A percentile compares a stretch with the other conserved stretches of the same genome.
phyloP scores from a whole-genome alignment of 2,888 invertebrate species.

The Stramonita haemastoma region DNA sequence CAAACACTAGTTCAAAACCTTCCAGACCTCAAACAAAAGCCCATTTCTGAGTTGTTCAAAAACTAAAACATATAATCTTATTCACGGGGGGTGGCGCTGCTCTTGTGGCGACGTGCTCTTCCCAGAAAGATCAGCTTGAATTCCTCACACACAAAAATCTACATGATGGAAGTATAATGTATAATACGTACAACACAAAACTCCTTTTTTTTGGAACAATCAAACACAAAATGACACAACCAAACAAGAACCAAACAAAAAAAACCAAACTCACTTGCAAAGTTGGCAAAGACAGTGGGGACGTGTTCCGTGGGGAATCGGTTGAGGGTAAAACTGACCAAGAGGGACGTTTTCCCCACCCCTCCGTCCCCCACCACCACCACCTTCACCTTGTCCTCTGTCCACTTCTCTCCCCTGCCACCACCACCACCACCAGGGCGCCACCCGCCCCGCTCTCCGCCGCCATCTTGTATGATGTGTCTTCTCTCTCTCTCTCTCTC shows the following conservation, averaged over 20 bases:
- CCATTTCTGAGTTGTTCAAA: too few species aligned
- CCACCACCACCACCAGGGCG: not conserved
- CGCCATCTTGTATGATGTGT: slow-evolving; percentile 21
- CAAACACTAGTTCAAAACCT: too few species aligned
- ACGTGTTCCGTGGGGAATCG: slow-evolving; percentile 40
- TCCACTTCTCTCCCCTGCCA: not conserved
- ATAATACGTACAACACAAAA: not conserved
- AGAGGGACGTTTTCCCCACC: slow-evolving; percentile 39
- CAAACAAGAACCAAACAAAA: not conserved
- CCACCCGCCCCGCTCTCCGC: not conserved
- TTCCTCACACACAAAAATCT: too few species aligned
- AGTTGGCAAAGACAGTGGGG: slow-evolving; percentile 40
- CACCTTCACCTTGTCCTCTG: slow-evolving; percentile 34
- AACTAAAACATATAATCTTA: too few species aligned
- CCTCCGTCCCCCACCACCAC: slow-evolving; percentile 44
- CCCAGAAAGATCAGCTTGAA: too few species aligned
- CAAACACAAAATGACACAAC: not conserved
- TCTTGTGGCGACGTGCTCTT: too few species aligned
- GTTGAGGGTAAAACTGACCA: slow-evolving; percentile 41
- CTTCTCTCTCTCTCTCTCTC: not conserved
- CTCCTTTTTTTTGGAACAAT: not conserved
- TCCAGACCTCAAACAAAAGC: too few species aligned
- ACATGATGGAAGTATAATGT: too few species aligned
- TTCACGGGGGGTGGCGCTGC: too few species aligned
- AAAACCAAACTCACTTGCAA: slow-evolving; percentile 34